Evolutionary conservation across 2,113 vertebrate species (phyloP).

Genomic region (Athene noctua): DNA sequence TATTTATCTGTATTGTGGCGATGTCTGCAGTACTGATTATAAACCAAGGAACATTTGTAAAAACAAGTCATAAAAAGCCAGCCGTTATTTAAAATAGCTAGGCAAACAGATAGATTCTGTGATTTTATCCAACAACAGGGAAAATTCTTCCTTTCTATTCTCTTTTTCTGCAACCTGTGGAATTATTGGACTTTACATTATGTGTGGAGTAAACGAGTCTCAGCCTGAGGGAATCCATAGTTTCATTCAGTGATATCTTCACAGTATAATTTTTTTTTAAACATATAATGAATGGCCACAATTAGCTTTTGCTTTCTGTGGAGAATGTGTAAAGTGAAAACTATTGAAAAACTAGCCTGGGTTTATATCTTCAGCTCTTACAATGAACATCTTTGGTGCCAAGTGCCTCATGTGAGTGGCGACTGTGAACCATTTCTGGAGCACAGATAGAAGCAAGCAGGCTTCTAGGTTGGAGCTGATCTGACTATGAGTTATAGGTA

Average conservation of each 20-base stretch:
- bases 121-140: neutral
- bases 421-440: constrained; percentile 27
- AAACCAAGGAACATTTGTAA: neutral
- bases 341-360: neutral
- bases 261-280: neutral
- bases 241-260: neutral
- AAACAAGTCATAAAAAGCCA: neutral
- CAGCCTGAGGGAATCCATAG: neutral
- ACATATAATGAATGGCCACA: neutral
- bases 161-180: constrained; percentile 5
- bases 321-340: neutral
- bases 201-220: neutral
- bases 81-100: neutral
- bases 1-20: neutral
- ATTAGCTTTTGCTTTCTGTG: neutral
- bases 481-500: constrained; percentile 72
- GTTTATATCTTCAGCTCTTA: constrained; percentile 18
- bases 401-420: neutral
- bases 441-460: constrained; percentile 45
- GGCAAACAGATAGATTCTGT: neutral
- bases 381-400: constrained; percentile 1
- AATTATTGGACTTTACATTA: neutral
- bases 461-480: constrained; percentile 46
- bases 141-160: neutral
- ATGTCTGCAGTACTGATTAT: neutral